Conservation (phyloP, 1,140 invertebrate genomes). For the Zelostemma sp. region DNA sequence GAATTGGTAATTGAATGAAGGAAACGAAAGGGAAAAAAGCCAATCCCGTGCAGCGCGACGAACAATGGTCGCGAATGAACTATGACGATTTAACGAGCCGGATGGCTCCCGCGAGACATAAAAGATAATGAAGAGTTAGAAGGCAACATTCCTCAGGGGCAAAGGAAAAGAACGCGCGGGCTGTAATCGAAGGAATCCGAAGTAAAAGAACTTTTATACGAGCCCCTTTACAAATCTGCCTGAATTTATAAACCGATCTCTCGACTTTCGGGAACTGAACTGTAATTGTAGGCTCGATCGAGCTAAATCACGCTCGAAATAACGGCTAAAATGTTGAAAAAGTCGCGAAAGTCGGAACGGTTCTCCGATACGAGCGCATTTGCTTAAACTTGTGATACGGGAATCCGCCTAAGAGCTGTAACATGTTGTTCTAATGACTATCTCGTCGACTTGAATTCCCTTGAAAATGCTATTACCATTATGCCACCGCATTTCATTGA, state of each 20-base stretch:
- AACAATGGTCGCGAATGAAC: constrained; percentile 19
- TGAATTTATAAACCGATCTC: too few relatives aligned
- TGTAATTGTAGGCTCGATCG: too few relatives aligned
- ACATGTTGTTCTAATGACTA: constrained; percentile 55
- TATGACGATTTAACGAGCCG: constrained; percentile 21
- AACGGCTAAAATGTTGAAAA: too few relatives aligned
- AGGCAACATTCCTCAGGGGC: constrained; percentile 10
- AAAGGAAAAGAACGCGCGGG: background rate
- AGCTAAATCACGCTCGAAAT: too few relatives aligned
- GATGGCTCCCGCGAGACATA: constrained; percentile 17
- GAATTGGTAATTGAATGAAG: constrained; percentile 6
- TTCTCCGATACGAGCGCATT: too few relatives aligned
- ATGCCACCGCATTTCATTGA: background rate
- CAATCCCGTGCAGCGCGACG: background rate
- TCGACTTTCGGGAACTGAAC: too few relatives aligned
- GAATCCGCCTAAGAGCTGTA: constrained; percentile 50
- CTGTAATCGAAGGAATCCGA: constrained; percentile 4
- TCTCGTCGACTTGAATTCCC: constrained; percentile 51
- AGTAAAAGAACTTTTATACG: too few relatives aligned
- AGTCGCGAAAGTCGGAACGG: too few relatives aligned
- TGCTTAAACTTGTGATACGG: background rate
- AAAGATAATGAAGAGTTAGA: constrained; percentile 20
- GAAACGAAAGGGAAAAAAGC: background rate
- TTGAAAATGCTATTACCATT: constrained; percentile 53
- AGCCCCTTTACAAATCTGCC: too few relatives aligned